A percentile compares a stretch with the other conserved stretches of the same genome.
Evolutionary conservation across 2,113 vertebrate species (phyloP).

Genomic region (Seriola rivoliana): DNA sequence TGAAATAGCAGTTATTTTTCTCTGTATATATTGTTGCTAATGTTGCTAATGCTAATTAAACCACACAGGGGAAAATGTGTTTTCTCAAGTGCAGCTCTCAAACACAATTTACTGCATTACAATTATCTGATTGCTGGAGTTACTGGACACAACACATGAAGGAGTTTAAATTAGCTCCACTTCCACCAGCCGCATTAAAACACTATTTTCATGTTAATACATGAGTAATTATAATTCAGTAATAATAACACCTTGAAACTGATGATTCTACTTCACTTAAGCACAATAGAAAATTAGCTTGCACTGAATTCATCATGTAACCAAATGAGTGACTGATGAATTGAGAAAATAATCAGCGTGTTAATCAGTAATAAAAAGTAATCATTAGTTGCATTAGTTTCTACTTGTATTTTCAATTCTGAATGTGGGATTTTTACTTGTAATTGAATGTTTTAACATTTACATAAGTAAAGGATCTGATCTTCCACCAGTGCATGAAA

Average conservation of each 20-base stretch:
- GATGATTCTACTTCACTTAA: neutral
- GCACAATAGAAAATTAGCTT: no score
- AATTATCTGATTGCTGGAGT: no score
- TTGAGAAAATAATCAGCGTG: neutral
- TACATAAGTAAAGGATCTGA: neutral
- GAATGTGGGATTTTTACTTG: neutral
- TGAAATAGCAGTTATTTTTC: no score
- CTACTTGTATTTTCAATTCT: neutral
- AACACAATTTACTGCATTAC: no score
- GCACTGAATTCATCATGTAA: no score
- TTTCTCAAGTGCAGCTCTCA: no score
- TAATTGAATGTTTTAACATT: neutral
- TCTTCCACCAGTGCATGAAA: neutral
- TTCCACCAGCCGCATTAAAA: neutral
- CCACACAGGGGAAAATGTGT: no score
- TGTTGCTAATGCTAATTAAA: no score
- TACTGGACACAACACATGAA: no score
- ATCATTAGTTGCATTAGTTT: neutral
- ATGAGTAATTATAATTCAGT: neutral
- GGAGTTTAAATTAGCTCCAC: neutral
- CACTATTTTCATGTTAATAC: neutral
- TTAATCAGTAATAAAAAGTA: neutral
- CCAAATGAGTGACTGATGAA: neutral
- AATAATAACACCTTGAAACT: neutral
- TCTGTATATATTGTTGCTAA: no score